Evolutionary conservation across 2,888 invertebrate species (phyloP), one percentile per base, ranked within the genome.

Genomic region (Nymphalis polychloros): DNA sequence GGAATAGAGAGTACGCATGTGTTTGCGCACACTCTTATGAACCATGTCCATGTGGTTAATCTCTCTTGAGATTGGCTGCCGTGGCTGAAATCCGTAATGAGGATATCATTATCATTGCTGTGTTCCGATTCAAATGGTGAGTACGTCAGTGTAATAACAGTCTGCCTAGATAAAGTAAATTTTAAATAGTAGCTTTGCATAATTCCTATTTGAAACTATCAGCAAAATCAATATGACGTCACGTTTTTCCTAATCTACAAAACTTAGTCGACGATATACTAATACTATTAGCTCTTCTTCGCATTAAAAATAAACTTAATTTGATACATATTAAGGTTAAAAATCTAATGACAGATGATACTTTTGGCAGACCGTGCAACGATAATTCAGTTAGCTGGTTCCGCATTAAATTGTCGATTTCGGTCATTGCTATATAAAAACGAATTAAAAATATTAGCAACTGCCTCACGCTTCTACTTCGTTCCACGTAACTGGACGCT

Each of bases 381-480:
- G 49, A 41, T 57, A 57, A 57, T 35, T 41, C 35, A 20, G 19
- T 57, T 41, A 57, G 57, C 19, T 13, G n/a, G n/a, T 20, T 57
- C 41, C 19, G 57, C 19, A 57, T 35, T 27, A 41, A 41, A 57
- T 35, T 35, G 57, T 35, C 57, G 57, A 57, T 57, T 57, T 41
- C 41, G 19, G 57, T 41, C 41, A 19, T 57, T 57, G 57, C 57
- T 57, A 57, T 57, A 57, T 57, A 31, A 57, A 57, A 41, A 57
- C 57, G 57, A 57, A 57, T 57, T 57, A 57, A 41, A n/a, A 41
- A 19, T 35, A 41, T 57, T 57, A 41, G 57, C 19, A 57, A 57
- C n/a, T 10, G 19, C 41, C 57, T 57, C 57, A 57, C 57, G 57
- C 35, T 35, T 13, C 41, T 27, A 50, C 57, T 19, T 19, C 17